Base-by-base conservation (phyloP, 1,140 invertebrate genomes). In the Spodoptera frugiperda region DNA sequence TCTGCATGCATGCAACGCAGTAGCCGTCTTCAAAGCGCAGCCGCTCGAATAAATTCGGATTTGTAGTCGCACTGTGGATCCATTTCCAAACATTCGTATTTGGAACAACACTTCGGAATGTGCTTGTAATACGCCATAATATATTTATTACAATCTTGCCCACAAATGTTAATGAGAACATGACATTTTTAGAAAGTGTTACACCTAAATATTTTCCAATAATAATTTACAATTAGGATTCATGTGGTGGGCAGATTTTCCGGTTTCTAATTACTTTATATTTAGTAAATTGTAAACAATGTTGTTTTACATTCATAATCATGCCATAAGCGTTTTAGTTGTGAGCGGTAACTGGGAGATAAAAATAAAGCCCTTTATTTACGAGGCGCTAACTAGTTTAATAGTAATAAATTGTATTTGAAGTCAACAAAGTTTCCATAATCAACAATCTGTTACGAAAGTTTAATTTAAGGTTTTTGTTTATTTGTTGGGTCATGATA, bases 1-100 rank as follows among this genome's bases (percentile, higher is more conserved):
- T 89, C 84, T 90, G 87, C 85, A 90, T 91, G 86, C 85, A 84
- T 91, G 86, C 84, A 85, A 84, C 72, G 84, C 82, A 82, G 86
- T 82, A 79, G 84, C 79, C 79, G 82, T 84, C 85, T 87, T 87
- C 85, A 90, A 87, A 90, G 85, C 83, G 84, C 84, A 87, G 76
- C 86, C 80, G 82, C 84, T 84, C 76, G 84, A 84, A 87, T 89
- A 88, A 85, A 89, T 85, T 85, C 83, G 85, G 86, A 86, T 87
- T 89, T 85, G 82, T 83, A 81, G 79, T 79, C 44, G 61, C 44
- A 71, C 51, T 80, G 78, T 75, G 68, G 78, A 80, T 81, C 77
- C 74, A 79, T 82, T 84, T 73, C 79, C 76, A 82, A 85, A 86
- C 75, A 68, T 76, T 76, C 54, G 68, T 25, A 72, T 78, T 77